A percentile compares a stretch with the other conserved stretches of the same genome.
Conservation (phyloP, 1,140 invertebrate genomes). For the Ostrea edulis region DNA sequence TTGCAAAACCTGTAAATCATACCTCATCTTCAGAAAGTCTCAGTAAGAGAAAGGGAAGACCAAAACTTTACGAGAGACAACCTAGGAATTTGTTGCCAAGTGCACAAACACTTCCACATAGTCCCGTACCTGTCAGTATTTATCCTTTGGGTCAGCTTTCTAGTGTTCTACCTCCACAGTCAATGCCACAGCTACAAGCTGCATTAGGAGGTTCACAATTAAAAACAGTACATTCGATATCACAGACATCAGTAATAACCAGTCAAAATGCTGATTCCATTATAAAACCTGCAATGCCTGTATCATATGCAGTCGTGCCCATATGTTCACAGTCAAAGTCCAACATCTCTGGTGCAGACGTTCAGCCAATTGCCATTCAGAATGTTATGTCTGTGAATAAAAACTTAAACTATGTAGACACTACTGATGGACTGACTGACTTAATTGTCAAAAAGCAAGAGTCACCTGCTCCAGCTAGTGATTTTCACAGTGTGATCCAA, state of each 20-base stretch:
- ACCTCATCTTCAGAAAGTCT: neutral
- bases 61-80: neutral
- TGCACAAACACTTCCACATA: neutral
- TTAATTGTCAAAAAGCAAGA: neutral
- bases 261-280: neutral
- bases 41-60: neutral
- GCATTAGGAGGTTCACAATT: neutral
- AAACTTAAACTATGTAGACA: neutral
- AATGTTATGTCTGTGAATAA: slow-evolving; percentile 11
- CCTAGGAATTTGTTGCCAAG: neutral
- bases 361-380: neutral
- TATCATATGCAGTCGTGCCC: neutral
- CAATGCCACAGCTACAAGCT: neutral
- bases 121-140: neutral
- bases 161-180: neutral
- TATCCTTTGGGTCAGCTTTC: neutral
- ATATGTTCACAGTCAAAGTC: neutral
- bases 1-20: neutral
- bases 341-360: neutral
- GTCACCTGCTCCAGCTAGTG: neutral
- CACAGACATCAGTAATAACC: neutral
- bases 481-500: slow-evolving; percentile 27
- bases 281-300: neutral
- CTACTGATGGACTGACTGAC: neutral
- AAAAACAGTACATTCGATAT: neutral